Conservation (phyloP, 2,888 invertebrate genomes). For the Tachina lurida region DNA sequence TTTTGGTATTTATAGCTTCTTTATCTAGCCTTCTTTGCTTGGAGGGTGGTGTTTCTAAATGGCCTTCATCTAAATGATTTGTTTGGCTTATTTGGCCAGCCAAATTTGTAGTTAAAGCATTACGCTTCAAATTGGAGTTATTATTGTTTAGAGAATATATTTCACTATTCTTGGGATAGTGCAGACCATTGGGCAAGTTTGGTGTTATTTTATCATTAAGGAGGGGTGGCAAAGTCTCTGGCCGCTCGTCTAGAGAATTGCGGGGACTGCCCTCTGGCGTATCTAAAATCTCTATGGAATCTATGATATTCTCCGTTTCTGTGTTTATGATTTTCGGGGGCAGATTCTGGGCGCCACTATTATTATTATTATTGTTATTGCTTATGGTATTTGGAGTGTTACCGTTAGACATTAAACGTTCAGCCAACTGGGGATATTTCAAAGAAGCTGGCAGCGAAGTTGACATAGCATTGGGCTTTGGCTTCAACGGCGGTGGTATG, state of each 20-base stretch:
- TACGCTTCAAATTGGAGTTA: slow-evolving; percentile 68
- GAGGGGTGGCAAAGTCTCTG: slow-evolving; percentile 2
- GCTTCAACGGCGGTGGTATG: slow-evolving; percentile 68
- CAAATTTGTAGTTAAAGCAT: slow-evolving; percentile 56
- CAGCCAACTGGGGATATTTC: slow-evolving; percentile 79
- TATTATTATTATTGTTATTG: slow-evolving; percentile 8
- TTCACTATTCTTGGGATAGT: slow-evolving; percentile 53
- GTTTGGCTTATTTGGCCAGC: slow-evolving; percentile 29
- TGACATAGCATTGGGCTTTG: slow-evolving; percentile 61
- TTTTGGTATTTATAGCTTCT: slow-evolving; percentile 52
- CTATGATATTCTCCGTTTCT: slow-evolving; percentile 74
- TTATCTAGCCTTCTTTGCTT: slow-evolving; percentile 58
- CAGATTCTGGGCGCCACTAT: slow-evolving; percentile 8
- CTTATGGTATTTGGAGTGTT: slow-evolving; percentile 37
- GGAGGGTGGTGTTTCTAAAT: slow-evolving; percentile 44
- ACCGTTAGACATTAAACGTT: slow-evolving; percentile 79
- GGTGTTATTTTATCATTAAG: slow-evolving; percentile 47
- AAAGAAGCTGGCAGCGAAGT: slow-evolving; percentile 26
- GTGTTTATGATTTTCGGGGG: slow-evolving; percentile 6
- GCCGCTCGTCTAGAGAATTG: slow-evolving; percentile 71
- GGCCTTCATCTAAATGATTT: slow-evolving; percentile 15
- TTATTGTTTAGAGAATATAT: slow-evolving; percentile 56
- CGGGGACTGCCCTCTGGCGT: slow-evolving; percentile 80
- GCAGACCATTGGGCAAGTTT: slow-evolving; percentile 68
- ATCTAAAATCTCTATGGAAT: slow-evolving; percentile 81